Base-by-base conservation (phyloP, 2,888 invertebrate genomes). In the Acronicta psi region DNA sequence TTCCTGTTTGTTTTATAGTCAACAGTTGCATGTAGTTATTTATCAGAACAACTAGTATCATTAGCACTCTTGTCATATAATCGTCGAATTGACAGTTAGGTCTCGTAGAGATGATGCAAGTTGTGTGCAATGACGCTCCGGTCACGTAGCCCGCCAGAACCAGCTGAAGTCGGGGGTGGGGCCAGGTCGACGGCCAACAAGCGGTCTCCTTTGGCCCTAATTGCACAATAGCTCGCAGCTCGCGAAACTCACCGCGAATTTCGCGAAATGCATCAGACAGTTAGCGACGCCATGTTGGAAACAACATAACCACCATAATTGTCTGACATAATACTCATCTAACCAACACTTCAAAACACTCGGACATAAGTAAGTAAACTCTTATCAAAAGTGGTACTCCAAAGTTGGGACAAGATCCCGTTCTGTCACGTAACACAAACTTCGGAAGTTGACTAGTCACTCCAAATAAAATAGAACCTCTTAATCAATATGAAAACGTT, bases 111-210 rank as follows among this genome's bases (percentile, higher is more conserved):
- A 75, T 87, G 87, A 86, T 83, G 88, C 82, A 84, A 86, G 80
- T 65, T 70, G 74, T 74, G 75, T 79, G 81, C 77, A 82, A 89
- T 86, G 84, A 73, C 79, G 74, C 56, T 77, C 68, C 74, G 85
- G 91, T 91, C 92, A 93, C 92, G 92, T 92, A 90, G 84, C 63
- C 81, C 64, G 71, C 63, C 75, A 59, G 71, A 72, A 59, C 61
- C 59, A 59, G 60, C 73, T 59, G 59, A 57, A 65, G 57, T 70
- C 65, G 80, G 83, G 84, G 85, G 87, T 82, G 84, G 84, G 83
- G 82, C 75, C 62, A 77, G 86, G 82, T 91, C 89, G 85, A 82
- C 60, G 87, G 79, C 86, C 89, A 77, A 67, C 65, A 56, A 63
- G 64, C 69, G 58, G 60, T 36, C 67, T 64, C 73, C 70, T 79